Base-by-base conservation (phyloP, 1,140 invertebrate genomes). In the Subanguina moxae region DNA sequence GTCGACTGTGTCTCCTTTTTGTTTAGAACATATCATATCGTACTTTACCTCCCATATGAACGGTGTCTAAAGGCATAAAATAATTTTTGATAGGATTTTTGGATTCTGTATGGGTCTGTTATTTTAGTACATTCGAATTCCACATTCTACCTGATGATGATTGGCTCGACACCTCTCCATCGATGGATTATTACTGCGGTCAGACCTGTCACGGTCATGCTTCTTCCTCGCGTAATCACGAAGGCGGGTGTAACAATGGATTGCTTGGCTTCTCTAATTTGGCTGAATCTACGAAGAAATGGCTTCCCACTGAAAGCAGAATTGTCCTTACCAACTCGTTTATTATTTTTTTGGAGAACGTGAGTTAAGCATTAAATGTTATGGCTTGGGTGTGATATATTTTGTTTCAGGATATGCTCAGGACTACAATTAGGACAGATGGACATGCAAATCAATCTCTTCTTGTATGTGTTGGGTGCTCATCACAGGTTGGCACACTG, bases 171-270 rank as follows among this genome's bases (percentile, higher is more conserved):
- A 75, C 56, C 7, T 57, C 69, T 15, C 69, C 73, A 5, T 48
- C 61, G 19, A 72, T 76, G 73, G 73, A 75, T 13, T 76, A 76
- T 67, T 76, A 66, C 27, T 76, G 73, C 32, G 73, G 23, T 19
- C 48, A 68, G 32, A 74, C 77, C 38, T 68, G 76, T 65, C 32
- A 38, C 15, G 57, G 62, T 23, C 52, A 65, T 25, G 57, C 45
- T 17, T 42, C 19, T 5, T 25, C n/a, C 48, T 21, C n/a, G n/a
- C 68, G 69, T 70, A 32, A 23, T 38, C 17, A 30, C 27, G 19
- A 0, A 30, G 23, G 15, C 27, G 17, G 30, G 7, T 23, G 68
- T 67, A 15, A 45, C 27, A 19, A 59, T 23, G 45, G 52, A 3
- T 52, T 70, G 42, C 57, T 70, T 32, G 27, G 43, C 19, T 57